Percentiles rank a stretch among this genome's conserved stretches.
These are phyloP conservation scores for Popillia japonica DNA, from an alignment of 1,140 invertebrate species.

Conservation along the genomic window DNA sequence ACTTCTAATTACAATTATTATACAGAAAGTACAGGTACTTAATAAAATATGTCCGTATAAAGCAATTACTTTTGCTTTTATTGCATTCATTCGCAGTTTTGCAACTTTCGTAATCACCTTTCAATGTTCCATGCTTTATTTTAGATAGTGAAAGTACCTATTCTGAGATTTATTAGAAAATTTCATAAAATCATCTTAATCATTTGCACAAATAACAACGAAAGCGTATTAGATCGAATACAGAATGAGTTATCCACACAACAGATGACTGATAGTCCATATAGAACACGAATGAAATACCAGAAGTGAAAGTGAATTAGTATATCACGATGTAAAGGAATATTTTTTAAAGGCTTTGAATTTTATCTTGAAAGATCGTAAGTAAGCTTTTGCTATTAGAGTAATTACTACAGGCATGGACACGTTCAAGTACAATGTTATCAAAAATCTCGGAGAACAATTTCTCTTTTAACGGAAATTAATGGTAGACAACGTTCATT, in stretches of 20 bases:
- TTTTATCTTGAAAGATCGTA: neutral
- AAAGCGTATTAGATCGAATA: neutral
- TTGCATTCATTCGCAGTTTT: neutral
- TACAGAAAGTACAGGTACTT: neutral
- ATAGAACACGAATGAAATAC: neutral
- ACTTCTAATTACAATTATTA: neutral
- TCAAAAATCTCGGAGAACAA: neutral
- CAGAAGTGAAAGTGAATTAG: neutral
- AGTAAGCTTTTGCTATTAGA: neutral
- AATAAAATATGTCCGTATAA: neutral
- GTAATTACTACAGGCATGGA: neutral
- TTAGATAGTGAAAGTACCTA: neutral
- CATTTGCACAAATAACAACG: conserved; percentile 9
- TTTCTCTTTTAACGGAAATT: conserved; percentile 15
- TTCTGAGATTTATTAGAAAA: neutral
- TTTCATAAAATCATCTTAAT: neutral
- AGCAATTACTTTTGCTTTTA: conserved; percentile 15
- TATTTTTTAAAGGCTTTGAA: neutral
- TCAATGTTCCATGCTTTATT: neutral
- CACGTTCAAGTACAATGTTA: conserved; percentile 5
- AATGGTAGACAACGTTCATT: neutral
- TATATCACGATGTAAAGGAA: neutral
- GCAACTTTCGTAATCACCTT: neutral
- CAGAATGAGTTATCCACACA: neutral
- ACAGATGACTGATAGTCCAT: neutral